Evolutionary conservation across 2,888 invertebrate genomes (phyloP), one percentile per base, ranked within the genome.

Genomic region (Agrilus mali): DNA sequence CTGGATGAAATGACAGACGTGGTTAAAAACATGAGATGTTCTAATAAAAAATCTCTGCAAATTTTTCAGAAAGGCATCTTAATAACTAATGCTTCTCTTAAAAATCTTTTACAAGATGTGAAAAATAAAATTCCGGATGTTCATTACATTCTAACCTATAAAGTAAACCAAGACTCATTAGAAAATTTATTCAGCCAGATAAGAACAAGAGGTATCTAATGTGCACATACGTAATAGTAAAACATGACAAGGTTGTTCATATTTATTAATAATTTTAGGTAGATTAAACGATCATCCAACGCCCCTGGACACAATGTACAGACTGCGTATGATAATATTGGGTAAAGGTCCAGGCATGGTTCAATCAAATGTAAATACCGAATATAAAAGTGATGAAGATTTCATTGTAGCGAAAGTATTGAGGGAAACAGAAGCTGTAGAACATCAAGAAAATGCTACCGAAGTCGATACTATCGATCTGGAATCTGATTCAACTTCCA

Each of bases 261-360:
- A n/a, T n/a, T n/a, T n/a, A n/a, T n/a, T n/a, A n/a, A n/a, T n/a
- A n/a, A n/a, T n/a, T n/a, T n/a, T n/a, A n/a, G 51, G 51, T 6
- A 53, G 53, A 34, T 41, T 54, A 15, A 46, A 54, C 38, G 55
- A 53, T 38, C 51, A 54, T 43, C 49, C 52, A n/a, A 37, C 50
- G 14, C 47, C 52, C n/a, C 44, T 55, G 22, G 46, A 51, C 47
- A 46, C 50, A 12, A 7, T 55, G 4, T 48, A 52, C 31, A 33
- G 53, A 15, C 20, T 52, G 4, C 39, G 48, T 12, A 49, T 50
- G 45, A 52, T 55, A 14, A 48, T 52, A 33, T 44, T 55, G 8
- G 53, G 53, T 6, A 53, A 53, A 45, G 40, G 6, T 20, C 20
- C 20, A 4, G 20, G 20, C 6, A 20, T 6, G 4, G 4, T 20